Evolutionary conservation across 1,140 invertebrate species (phyloP).

Genomic region (Maconellicoccus hirsutus): DNA sequence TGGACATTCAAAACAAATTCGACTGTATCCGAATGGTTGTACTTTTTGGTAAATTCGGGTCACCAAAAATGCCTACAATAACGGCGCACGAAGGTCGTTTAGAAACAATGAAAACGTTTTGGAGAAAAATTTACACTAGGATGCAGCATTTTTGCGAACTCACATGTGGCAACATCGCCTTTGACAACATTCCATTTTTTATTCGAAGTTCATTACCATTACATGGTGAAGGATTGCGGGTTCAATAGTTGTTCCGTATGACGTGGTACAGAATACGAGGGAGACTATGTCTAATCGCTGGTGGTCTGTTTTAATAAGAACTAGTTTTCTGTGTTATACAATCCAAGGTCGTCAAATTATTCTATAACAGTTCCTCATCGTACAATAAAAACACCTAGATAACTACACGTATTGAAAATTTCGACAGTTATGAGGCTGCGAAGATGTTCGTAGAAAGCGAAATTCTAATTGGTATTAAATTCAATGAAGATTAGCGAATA

Average conservation of each 20-base stretch:
- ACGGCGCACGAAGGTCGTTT: background rate
- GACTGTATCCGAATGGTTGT: too few relatives aligned
- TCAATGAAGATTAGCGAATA: too few relatives aligned
- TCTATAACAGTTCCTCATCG: background rate
- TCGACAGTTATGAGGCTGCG: too few relatives aligned
- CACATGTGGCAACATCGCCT: background rate
- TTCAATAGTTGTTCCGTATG: constrained; percentile 14
- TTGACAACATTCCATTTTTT: constrained; percentile 20
- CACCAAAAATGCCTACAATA: too few relatives aligned
- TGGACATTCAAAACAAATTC: too few relatives aligned
- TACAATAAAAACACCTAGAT: background rate
- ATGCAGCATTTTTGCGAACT: background rate
- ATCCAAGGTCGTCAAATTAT: constrained; percentile 16
- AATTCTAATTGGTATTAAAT: too few relatives aligned
- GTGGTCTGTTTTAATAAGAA: constrained; percentile 17
- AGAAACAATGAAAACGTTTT: background rate
- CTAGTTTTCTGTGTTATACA: constrained; percentile 21
- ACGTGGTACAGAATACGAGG: constrained; percentile 8
- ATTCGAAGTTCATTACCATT: constrained; percentile 18
- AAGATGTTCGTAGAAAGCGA: too few relatives aligned
- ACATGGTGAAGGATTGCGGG: background rate
- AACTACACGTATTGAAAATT: background rate
- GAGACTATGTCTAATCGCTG: constrained; percentile 15
- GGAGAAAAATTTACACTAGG: background rate
- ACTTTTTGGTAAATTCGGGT: too few relatives aligned